A percentile compares a stretch with the other conserved stretches of the same genome.
phyloP scores from a whole-genome alignment of 2,113 vertebrate species.

The Bos indicus region DNA sequence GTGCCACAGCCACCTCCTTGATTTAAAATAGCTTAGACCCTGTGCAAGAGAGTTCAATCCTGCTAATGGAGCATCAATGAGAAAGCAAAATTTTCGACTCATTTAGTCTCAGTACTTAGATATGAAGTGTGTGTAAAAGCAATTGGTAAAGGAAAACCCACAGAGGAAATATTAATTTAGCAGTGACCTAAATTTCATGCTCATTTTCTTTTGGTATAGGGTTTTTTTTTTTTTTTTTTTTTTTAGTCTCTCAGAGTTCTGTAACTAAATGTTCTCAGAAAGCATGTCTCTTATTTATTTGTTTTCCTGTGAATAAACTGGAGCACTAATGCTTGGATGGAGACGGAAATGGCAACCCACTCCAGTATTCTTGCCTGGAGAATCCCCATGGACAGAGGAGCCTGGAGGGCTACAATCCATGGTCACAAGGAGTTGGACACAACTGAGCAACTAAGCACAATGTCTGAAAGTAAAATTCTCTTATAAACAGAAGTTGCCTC shows the following conservation, averaged over 20 bases:
- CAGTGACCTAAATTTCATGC: slow-evolving; percentile 22
- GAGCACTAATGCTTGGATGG: neutral
- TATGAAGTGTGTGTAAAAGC: neutral
- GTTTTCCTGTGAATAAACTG: neutral
- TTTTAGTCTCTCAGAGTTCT: neutral
- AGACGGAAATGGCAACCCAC: neutral
- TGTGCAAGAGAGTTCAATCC: neutral
- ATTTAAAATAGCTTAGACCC: neutral
- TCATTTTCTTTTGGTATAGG: neutral
- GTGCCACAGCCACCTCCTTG: neutral
- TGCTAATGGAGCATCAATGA: neutral
- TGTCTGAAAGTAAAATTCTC: neutral
- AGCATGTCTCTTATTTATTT: neutral
- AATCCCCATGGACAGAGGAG: neutral
- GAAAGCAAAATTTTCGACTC: neutral
- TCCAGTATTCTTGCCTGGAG: neutral
- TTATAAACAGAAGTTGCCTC: neutral
- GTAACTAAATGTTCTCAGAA: neutral
- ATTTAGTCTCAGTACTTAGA: slow-evolving; percentile 1
- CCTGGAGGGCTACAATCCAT: neutral
- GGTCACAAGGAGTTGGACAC: neutral
- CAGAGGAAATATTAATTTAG: slow-evolving; percentile 12
- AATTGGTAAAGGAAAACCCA: neutral
- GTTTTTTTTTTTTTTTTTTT: neutral
- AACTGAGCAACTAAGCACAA: neutral